Evolutionary conservation across 2,113 vertebrate species (phyloP).

Genomic region (Emydocephalus ijimae): DNA sequence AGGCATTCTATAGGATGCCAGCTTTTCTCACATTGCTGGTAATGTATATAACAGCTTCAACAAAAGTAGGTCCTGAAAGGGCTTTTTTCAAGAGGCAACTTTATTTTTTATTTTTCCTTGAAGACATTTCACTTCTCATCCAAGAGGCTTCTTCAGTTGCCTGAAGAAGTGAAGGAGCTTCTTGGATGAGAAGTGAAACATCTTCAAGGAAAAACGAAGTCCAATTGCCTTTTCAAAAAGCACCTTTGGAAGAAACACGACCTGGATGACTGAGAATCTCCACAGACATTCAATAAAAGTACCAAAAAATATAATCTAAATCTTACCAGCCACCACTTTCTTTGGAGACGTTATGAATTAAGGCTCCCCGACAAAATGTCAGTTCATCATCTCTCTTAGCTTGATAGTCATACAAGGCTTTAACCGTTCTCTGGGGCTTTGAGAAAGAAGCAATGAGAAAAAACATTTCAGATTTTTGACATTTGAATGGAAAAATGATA

Average conservation of each 20-base stretch:
- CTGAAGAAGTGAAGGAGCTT: neutral
- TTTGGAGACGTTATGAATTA: constrained; percentile 91
- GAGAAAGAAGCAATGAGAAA: constrained; percentile 45
- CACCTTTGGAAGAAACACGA: too few relatives aligned
- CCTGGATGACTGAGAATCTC: too few relatives aligned
- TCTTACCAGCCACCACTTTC: constrained; percentile 86
- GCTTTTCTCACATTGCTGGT: too few relatives aligned
- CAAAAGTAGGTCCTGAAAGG: too few relatives aligned
- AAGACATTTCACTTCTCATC: too few relatives aligned
- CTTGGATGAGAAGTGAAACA: neutral
- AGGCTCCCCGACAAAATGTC: constrained; percentile 83
- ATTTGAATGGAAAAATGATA: constrained; percentile 21
- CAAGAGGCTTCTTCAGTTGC: too few relatives aligned
- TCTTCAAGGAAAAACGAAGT: neutral
- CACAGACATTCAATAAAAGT: neutral
- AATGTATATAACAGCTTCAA: neutral
- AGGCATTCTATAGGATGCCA: too few relatives aligned
- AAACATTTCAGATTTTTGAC: constrained; percentile 26
- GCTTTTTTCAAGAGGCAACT: too few relatives aligned
- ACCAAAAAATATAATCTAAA: neutral
- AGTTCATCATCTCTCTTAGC: constrained; percentile 82
- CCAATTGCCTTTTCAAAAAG: too few relatives aligned
- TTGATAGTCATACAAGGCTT: constrained; percentile 86
- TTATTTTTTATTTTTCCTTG: too few relatives aligned
- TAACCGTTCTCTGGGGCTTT: constrained; percentile 86